These are phyloP conservation scores for Vanessa tameamea DNA, from an alignment of 1,140 invertebrate genomes.

Conservation along the genomic window DNA sequence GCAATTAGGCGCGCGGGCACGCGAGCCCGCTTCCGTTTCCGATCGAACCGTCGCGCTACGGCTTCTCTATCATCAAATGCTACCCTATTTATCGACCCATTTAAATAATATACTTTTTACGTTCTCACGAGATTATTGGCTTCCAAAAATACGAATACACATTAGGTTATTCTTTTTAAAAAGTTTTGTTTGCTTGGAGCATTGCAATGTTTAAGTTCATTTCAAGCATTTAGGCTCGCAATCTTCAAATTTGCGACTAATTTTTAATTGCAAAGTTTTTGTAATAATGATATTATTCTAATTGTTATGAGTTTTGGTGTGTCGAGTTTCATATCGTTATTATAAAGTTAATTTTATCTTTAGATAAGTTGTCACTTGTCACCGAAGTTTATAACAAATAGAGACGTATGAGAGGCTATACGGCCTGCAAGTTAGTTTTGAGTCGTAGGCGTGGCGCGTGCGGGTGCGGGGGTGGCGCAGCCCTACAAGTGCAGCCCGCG, in stretches of 20 bases:
- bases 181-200: too few species aligned
- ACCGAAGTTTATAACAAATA: constrained; percentile 43
- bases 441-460: constrained; percentile 63
- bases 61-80: constrained; percentile 48
- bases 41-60: constrained; percentile 58
- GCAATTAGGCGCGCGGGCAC: constrained; percentile 62
- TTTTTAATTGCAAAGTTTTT: too few species aligned
- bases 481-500: constrained; percentile 69
- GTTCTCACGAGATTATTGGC: too few species aligned
- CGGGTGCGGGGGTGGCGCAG: constrained; percentile 51
- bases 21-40: constrained; percentile 73
- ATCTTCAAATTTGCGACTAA: too few species aligned
- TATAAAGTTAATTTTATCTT: background rate
- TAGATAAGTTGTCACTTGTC: constrained; percentile 17
- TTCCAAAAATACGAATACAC: too few species aligned
- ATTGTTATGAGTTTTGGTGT: background rate
- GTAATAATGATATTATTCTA: too few species aligned
- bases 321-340: background rate
- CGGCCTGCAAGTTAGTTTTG: constrained; percentile 22
- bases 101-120: too few species aligned
- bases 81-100: constrained; percentile 34
- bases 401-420: constrained; percentile 35
- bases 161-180: background rate
- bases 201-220: too few species aligned
- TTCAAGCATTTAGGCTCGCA: too few species aligned